These are phyloP conservation scores for Venustaconcha ellipsiformis DNA, from an alignment of 1,140 invertebrate genomes.

Conservation along the genomic window DNA sequence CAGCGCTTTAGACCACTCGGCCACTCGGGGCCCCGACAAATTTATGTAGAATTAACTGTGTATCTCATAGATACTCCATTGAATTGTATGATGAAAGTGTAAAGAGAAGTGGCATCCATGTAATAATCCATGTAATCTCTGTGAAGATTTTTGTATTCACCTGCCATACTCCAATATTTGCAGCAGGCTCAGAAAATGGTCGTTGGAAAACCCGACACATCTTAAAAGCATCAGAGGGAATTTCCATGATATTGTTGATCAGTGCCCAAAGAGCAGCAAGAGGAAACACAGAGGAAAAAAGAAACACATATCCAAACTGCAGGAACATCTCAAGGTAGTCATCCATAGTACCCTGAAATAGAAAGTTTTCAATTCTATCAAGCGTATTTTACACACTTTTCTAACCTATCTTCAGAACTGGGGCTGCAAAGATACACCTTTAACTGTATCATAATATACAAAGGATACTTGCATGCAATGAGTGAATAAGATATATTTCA, in stretches of 20 bases:
- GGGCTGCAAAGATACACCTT: no score
- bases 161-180: constrained; percentile 97
- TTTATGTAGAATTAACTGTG: no score
- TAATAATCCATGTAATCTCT: background rate
- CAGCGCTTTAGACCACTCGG: no score
- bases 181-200: constrained; percentile 89
- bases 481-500: no score
- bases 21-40: no score
- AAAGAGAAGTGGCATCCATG: background rate
- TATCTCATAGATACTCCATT: background rate
- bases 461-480: background rate
- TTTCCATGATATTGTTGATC: constrained; percentile 94
- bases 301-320: constrained; percentile 83
- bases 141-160: constrained; percentile 70
- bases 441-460: background rate
- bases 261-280: constrained; percentile 93
- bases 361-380: background rate
- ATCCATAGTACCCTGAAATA: constrained; percentile 87
- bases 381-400: no score
- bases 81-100: background rate
- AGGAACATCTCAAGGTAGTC: constrained; percentile 98
- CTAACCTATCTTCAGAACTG: no score
- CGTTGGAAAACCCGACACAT: constrained; percentile 93
- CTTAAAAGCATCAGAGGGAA: constrained; percentile 96
- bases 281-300: constrained; percentile 97